These are phyloP conservation scores for Musca domestica DNA, from an alignment of 1,140 invertebrate genomes.

Conservation along the genomic window DNA sequence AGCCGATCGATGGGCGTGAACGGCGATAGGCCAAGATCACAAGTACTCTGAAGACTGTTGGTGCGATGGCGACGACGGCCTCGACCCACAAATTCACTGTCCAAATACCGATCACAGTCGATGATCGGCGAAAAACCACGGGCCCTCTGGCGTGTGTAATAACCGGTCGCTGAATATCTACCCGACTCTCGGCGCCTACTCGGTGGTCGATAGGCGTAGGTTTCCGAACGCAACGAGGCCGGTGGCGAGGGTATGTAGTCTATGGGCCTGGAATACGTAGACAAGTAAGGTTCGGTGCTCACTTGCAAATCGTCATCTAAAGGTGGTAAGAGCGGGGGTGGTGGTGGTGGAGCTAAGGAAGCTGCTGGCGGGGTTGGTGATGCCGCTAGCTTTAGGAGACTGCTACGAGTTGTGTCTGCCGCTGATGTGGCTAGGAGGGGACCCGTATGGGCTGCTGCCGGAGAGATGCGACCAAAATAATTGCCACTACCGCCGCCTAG, in stretches of 20 bases:
- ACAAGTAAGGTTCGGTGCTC: constrained; percentile 17
- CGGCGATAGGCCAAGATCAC: constrained; percentile 9
- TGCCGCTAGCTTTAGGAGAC: constrained; percentile 9
- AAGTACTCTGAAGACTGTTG: constrained; percentile 11
- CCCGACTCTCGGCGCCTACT: constrained; percentile 43
- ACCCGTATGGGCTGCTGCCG: constrained; percentile 39
- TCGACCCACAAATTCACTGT: constrained; percentile 19
- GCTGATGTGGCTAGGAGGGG: constrained; percentile 38
- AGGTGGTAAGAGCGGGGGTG: constrained; percentile 35
- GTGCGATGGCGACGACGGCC: constrained; percentile 7
- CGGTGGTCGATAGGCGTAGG: constrained; percentile 22
- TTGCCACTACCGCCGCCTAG: constrained; percentile 25
- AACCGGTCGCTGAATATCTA: constrained; percentile 40
- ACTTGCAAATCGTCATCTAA: constrained; percentile 31
- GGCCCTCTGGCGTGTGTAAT: constrained; percentile 26
- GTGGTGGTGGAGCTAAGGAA: constrained; percentile 28
- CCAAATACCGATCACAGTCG: constrained; percentile 19
- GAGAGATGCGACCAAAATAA: constrained; percentile 34
- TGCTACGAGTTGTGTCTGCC: constrained; percentile 27
- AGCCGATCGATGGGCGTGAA: constrained; percentile 11
- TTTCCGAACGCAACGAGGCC: constrained; percentile 10
- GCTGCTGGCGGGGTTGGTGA: constrained; percentile 4
- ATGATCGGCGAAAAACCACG: constrained; percentile 9
- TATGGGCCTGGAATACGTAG: constrained; percentile 25
- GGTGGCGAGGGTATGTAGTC: constrained; percentile 21